These are phyloP conservation scores for Drosophila melanogaster DNA, from an alignment of 1,140 invertebrate genomes.

Conservation along the genomic window Release_6_plus_ISO1_MT NT_037436.4:19228501-19229000, in stretches of 20 bases:
- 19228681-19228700: conserved; percentile 25
- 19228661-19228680: conserved; percentile 6
- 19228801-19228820: conserved; percentile 73
- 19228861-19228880: conserved; percentile 12
- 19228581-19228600: conserved; percentile 73
- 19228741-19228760: conserved; percentile 64
- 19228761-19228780: conserved; percentile 68
- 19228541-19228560: conserved; percentile 80
- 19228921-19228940: neutral
- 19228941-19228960: no score
- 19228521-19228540: conserved; percentile 78
- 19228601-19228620: conserved; percentile 70
- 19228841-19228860: conserved; percentile 17
- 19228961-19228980: no score
- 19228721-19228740: conserved; percentile 44
- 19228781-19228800: conserved; percentile 83
- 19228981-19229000: no score
- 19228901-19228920: conserved; percentile 4
- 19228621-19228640: conserved; percentile 27
- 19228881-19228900: conserved; percentile 63
- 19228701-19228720: conserved; percentile 21
- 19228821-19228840: conserved; percentile 9
- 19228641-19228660: conserved; percentile 7
- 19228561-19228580: conserved; percentile 13
- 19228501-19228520: conserved; percentile 67